phyloP scores from a whole-genome alignment of 2,797 vertebrate species.

The Peromyscus eremicus region DNA sequence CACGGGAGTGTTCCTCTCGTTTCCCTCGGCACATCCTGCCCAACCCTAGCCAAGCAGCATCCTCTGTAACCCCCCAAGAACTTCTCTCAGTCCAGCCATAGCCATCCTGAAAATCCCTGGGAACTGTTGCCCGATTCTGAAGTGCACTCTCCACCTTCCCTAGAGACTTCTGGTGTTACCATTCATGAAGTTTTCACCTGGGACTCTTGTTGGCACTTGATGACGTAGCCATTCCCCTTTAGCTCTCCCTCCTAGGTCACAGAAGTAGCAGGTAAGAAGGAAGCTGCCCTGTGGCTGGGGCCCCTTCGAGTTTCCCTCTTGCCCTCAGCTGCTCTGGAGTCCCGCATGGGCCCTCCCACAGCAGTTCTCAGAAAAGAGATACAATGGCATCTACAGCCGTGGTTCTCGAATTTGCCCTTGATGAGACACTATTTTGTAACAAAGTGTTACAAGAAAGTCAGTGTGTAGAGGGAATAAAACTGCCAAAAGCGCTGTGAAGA shows the following conservation, averaged over 20 bases:
- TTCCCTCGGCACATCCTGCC: neutral
- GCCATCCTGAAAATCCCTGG: neutral
- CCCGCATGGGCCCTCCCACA: neutral
- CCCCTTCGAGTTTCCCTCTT: neutral
- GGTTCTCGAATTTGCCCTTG: neutral
- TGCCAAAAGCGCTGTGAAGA: neutral
- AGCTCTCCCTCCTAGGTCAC: neutral
- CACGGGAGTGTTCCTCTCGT: neutral
- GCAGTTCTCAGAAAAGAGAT: slow-evolving; percentile 27
- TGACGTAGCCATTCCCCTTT: neutral
- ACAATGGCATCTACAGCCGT: neutral
- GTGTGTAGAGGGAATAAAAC: neutral
- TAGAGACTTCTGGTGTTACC: neutral
- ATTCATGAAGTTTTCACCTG: neutral
- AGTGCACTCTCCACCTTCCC: accelerated
- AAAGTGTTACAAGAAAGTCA: neutral
- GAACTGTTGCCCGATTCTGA: accelerated
- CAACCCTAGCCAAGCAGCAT: neutral
- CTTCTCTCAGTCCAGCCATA: neutral
- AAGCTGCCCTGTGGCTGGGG: neutral
- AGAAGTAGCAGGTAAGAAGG: neutral
- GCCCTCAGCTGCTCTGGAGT: neutral
- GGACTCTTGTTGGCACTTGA: neutral
- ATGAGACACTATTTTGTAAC: neutral
- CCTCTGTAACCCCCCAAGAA: neutral